Evolutionary conservation across 2,888 invertebrate genomes (phyloP).

Genomic region (Tetragonula carbonaria): DNA sequence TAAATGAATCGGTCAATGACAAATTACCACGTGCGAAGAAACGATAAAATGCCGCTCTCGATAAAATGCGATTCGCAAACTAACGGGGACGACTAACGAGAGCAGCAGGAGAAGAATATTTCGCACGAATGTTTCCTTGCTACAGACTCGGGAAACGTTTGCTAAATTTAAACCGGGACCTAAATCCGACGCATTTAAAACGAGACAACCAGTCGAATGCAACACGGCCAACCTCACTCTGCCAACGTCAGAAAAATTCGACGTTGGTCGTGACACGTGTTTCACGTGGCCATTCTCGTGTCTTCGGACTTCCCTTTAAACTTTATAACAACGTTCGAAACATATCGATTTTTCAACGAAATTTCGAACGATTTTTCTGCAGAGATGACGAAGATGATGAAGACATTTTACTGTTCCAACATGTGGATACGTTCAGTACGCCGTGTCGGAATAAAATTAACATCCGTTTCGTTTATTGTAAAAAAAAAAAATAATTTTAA

Average conservation of each 20-base stretch:
- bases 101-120: constrained; percentile 22
- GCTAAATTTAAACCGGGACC: constrained; percentile 70
- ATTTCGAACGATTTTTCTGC: neutral
- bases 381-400: neutral
- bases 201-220: constrained; percentile 35
- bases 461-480: too few species aligned
- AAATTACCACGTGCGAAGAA: constrained; percentile 2
- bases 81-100: constrained; percentile 19
- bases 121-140: constrained; percentile 51
- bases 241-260: constrained; percentile 34
- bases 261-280: constrained; percentile 4
- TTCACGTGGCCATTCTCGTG: neutral
- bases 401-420: too few species aligned
- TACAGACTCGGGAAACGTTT: constrained; percentile 31
- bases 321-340: neutral
- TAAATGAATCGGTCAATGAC: neutral
- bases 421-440: too few species aligned
- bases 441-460: too few species aligned
- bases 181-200: constrained; percentile 59
- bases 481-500: too few species aligned
- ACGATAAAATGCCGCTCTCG: neutral
- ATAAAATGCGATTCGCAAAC: constrained; percentile 38
- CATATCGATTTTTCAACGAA: too few species aligned
- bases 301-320: neutral
- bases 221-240: constrained; percentile 13